Percentiles rank a stretch among this genome's conserved stretches.
Evolutionary conservation across 2,797 vertebrate species (phyloP).

Genomic region (Stomatorhinus walkeri): DNA sequence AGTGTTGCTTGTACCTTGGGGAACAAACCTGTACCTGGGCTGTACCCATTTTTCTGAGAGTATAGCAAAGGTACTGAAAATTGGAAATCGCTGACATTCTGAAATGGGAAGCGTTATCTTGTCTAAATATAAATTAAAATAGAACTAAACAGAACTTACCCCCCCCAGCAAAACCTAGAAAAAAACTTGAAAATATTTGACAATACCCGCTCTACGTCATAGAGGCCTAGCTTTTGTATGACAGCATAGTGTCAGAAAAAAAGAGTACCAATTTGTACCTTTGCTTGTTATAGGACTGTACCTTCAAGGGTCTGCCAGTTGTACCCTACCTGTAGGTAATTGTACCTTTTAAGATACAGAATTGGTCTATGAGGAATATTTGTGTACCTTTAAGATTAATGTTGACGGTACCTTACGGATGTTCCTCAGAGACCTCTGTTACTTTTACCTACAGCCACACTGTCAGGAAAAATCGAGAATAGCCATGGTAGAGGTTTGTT

Average conservation of each 20-base stretch:
- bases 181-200: neutral
- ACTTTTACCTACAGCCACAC: neutral
- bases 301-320: neutral
- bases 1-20: neutral
- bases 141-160: neutral
- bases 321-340: neutral
- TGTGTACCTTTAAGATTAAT: neutral
- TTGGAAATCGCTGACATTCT: neutral
- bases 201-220: neutral
- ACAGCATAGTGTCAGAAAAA: neutral
- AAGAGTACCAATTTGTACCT: neutral
- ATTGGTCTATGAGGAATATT: neutral
- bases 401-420: neutral
- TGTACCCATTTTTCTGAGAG: neutral
- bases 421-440: neutral
- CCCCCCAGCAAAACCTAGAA: neutral
- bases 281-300: neutral
- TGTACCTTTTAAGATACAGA: neutral
- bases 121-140: neutral
- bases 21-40: neutral
- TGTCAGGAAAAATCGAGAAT: neutral
- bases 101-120: neutral
- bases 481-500: neutral
- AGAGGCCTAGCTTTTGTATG: neutral
- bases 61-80: neutral